These are phyloP conservation scores for Capitella teleta DNA, from an alignment of 1,140 invertebrate genomes.

Conservation along the genomic window DNA sequence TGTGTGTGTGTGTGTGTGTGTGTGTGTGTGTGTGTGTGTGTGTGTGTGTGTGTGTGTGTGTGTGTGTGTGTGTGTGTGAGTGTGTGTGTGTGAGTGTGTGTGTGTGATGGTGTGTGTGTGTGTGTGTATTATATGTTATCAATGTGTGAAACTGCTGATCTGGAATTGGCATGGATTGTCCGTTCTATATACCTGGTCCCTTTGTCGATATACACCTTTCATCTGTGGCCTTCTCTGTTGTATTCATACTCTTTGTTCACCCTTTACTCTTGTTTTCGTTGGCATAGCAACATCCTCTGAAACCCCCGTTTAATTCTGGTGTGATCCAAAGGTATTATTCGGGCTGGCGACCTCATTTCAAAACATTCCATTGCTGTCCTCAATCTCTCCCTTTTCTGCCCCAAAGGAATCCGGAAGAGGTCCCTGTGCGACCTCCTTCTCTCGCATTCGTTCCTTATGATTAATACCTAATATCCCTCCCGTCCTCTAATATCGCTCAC, in stretches of 20 bases:
- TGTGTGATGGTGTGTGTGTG: background rate
- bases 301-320: background rate
- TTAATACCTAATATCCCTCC: no score
- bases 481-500: no score
- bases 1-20: conserved; percentile 3
- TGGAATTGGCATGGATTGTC: background rate
- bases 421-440: no score
- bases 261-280: background rate
- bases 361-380: no score
- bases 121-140: background rate
- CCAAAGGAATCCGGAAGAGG: no score
- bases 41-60: conserved; percentile 1
- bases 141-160: background rate
- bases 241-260: background rate
- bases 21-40: conserved; percentile 4
- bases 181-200: background rate
- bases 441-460: no score
- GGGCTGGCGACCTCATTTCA: no score
- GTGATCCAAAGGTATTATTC: background rate
- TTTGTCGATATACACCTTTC: background rate
- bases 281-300: background rate
- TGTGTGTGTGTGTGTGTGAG: background rate
- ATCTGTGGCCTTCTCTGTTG: background rate
- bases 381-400: no score
- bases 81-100: background rate